Evolutionary conservation across 2,113 vertebrate species (phyloP), one percentile per base, ranked within the genome.

Genomic region (Pitta sordida): DNA sequence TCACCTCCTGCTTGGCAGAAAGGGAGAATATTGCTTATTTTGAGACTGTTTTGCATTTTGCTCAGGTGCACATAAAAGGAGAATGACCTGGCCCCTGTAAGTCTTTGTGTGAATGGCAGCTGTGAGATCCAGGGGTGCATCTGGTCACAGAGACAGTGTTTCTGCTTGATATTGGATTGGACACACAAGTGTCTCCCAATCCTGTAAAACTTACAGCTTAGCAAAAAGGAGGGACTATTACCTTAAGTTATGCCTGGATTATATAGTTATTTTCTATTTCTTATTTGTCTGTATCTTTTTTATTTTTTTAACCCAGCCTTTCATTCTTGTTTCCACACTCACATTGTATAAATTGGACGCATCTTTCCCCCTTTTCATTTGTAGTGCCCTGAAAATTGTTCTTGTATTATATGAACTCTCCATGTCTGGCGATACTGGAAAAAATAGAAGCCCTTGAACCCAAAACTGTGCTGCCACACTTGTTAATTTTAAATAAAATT

Each of bases 131-230:
- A 13, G 48, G 7, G 44, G 2, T 53, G 82, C 10, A 3, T 16
- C 10, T 11, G 71, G 12, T 36, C 2, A 3, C 6, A 13, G 64
- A 20, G 60, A 39, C 75, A 55, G 12, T 10, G 5, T 2, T 17
- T n/a, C 37, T 46, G 53, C 53, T 22, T 0, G 0, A 30, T 56
- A 44, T 49, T 63, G 74, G 62, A 44, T 49, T 63, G 74, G 62
- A 5, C 13, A 1, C 11, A 5, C 13, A 1, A 3, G 6, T 4
- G 36, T n/a, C 17, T 36, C 24, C 8, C 52, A 26, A 24, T 22
- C 62, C 64, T 21, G 7, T 49, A 41, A 63, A 83, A 77, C 8
- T 36, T 7, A 32, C 37, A 30, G 32, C 44, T 81, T 21, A 73
- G 55, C 5, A 70, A 6, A 9, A 7, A 64, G 29, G 9, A 56